Conservation (phyloP, 2,113 vertebrate genomes). For the Microcebus lehilahytsara region DNA sequence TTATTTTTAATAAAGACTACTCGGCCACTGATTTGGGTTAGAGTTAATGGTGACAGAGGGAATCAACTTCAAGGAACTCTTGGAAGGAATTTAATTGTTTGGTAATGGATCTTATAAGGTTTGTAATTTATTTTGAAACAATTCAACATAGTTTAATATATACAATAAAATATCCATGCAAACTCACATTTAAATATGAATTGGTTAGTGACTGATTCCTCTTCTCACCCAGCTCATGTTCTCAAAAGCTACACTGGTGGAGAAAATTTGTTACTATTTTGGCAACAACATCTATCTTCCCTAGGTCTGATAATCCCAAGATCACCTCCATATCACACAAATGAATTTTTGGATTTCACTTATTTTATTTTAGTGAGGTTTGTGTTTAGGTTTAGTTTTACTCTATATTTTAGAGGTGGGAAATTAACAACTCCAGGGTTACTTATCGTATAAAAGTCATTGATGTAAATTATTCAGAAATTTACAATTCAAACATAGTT, state of each 20-base stretch:
- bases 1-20: neutral
- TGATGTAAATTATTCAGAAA: neutral
- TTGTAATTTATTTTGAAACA: conserved; percentile 6
- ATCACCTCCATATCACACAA: neutral
- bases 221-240: neutral
- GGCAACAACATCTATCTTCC: neutral
- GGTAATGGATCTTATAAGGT: neutral
- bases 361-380: neutral
- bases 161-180: neutral
- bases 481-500: neutral
- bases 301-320: neutral
- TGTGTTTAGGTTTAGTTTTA: neutral
- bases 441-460: neutral
- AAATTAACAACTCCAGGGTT: neutral
- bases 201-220: neutral
- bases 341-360: neutral
- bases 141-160: neutral
- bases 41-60: neutral
- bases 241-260: neutral
- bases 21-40: neutral
- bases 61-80: neutral
- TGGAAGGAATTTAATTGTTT: neutral
- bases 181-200: neutral
- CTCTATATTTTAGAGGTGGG: neutral
- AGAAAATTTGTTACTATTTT: neutral